phyloP scores from a whole-genome alignment of 2,888 invertebrate species.

The Lithosia quadra region DNA sequence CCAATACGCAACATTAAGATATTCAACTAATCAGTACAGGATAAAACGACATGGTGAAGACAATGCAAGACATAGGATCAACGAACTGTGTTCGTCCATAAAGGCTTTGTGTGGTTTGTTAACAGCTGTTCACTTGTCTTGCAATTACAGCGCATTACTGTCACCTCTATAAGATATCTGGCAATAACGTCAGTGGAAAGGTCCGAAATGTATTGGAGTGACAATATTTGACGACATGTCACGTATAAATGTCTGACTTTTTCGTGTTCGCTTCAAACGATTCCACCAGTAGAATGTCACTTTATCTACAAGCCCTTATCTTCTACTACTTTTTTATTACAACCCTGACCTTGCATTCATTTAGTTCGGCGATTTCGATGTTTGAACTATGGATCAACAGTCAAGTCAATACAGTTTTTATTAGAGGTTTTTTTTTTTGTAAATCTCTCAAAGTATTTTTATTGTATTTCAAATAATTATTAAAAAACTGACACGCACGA shows the following conservation, averaged over 20 bases:
- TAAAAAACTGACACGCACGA: neutral
- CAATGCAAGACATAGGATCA: neutral
- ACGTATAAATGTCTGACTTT: too few relatives aligned
- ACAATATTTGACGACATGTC: too few relatives aligned
- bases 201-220: too few relatives aligned
- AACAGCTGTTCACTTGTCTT: neutral
- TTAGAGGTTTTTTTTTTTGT: neutral
- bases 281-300: too few relatives aligned
- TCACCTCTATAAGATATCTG: neutral
- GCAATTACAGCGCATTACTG: neutral
- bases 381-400: neutral
- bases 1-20: neutral
- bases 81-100: slow-evolving; percentile 3
- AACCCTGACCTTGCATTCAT: too few relatives aligned
- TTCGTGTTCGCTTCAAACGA: too few relatives aligned
- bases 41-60: neutral
- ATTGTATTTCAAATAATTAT: neutral
- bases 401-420: neutral
- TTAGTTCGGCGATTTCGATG: too few relatives aligned
- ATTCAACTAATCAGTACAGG: neutral
- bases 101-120: neutral
- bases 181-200: too few relatives aligned
- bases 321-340: too few relatives aligned
- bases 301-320: too few relatives aligned
- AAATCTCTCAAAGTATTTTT: neutral